Conservation (phyloP, 2,113 vertebrate species). For the Lucifuga dentata region DNA sequence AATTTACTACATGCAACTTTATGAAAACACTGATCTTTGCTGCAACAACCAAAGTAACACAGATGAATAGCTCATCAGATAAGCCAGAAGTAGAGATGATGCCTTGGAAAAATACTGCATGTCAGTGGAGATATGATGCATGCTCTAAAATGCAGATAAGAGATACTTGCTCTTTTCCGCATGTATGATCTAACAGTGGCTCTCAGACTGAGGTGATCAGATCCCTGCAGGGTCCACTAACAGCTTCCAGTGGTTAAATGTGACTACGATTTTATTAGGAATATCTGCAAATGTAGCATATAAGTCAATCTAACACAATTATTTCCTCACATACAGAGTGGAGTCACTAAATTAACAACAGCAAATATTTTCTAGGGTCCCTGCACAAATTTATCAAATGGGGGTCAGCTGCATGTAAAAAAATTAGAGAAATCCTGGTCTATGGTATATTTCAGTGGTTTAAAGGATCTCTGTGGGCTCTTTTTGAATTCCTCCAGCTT, state of each 20-base stretch:
- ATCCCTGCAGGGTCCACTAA: too few relatives aligned
- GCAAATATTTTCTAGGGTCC: too few relatives aligned
- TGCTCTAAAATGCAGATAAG: neutral
- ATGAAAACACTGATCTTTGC: conserved; percentile 1
- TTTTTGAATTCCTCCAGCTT: conserved; percentile 32
- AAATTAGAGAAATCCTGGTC: conserved; percentile 13
- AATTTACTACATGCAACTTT: neutral
- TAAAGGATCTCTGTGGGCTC: neutral
- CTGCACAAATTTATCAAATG: too few relatives aligned
- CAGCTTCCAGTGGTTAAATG: too few relatives aligned
- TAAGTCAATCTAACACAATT: too few relatives aligned
- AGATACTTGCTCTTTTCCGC: conserved; percentile 6
- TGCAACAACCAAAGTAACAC: neutral
- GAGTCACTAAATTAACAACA: too few relatives aligned
- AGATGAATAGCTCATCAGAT: too few relatives aligned
- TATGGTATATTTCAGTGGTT: conserved; percentile 5
- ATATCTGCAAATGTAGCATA: too few relatives aligned
- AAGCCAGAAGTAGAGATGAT: neutral
- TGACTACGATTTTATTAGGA: too few relatives aligned
- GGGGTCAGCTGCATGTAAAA: neutral
- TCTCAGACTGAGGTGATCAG: too few relatives aligned
- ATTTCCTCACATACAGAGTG: too few relatives aligned
- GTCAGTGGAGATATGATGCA: conserved; percentile 9
- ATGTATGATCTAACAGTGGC: neutral
- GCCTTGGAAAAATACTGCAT: neutral